phyloP scores from a whole-genome alignment of 2,888 invertebrate species.

The Vesta saturnalis region DNA sequence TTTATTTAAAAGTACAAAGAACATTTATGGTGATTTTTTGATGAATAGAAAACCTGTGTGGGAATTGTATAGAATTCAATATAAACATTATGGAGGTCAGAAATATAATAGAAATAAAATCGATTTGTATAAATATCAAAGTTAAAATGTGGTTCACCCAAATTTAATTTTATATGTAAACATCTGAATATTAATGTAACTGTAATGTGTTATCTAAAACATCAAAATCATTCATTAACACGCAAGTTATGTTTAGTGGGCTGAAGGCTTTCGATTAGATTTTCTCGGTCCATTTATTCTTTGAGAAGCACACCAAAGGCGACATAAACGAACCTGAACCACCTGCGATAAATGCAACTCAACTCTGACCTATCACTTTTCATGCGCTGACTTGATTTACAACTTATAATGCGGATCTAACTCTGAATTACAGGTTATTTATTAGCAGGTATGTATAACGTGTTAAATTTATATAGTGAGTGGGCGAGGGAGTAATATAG shows the following conservation, averaged over 20 bases:
- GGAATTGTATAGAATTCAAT: too few species aligned
- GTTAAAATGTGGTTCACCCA: slow-evolving; percentile 25
- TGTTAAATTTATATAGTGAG: slow-evolving; percentile 28
- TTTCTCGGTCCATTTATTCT: slow-evolving; percentile 43
- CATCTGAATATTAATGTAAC: slow-evolving; percentile 13
- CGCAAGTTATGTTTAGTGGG: slow-evolving; percentile 29
- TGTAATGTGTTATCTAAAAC: slow-evolving; percentile 32
- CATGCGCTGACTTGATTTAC: slow-evolving; percentile 43
- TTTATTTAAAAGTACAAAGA: too few species aligned
- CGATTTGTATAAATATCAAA: too few species aligned
- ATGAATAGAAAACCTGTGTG: too few species aligned
- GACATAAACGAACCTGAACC: slow-evolving; percentile 31
- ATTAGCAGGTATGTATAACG: slow-evolving; percentile 36
- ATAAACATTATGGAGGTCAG: too few species aligned
- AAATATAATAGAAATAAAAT: too few species aligned
- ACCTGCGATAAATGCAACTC: slow-evolving; percentile 43
- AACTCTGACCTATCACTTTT: slow-evolving; percentile 46
- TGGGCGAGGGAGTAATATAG: slow-evolving; percentile 27
- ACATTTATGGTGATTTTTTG: too few species aligned
- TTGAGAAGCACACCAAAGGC: slow-evolving; percentile 37
- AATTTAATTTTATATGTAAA: slow-evolving; percentile 19
- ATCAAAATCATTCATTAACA: slow-evolving; percentile 35
- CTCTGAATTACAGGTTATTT: slow-evolving; percentile 40
- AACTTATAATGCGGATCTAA: slow-evolving; percentile 43
- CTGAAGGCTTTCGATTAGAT: slow-evolving; percentile 25